Evolutionary conservation across 2,888 invertebrate species (phyloP), one percentile per base, ranked within the genome.

Genomic region (Smittia sp.): DNA sequence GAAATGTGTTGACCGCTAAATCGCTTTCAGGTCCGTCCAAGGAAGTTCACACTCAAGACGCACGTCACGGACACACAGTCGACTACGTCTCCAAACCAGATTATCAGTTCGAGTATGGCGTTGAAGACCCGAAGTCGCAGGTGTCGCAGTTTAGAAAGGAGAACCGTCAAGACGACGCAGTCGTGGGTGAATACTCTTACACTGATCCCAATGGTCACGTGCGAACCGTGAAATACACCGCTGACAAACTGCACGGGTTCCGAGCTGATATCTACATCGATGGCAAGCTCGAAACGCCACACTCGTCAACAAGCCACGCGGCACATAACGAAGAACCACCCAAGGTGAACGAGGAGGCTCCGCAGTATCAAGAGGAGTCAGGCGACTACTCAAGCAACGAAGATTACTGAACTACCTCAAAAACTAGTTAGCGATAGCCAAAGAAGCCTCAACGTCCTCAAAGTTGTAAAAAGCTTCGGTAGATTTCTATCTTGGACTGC

Each of bases 61-160:
- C 85, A 74, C 84, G 84, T 9, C 84, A 84, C 76, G 80, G 85
- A 79, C 86, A 86, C 79, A 84, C 85, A 70, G 84, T 89, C 66
- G 90, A 90, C 80, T 90, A 88, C 80, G 85, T 89, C 80, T 90
- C 90, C 1, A 88, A 88, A 79, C 91, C 91, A 15, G 90, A 90
- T 80, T 92, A 92, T 79, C 85, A 86, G 52, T 92, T 90, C 81
- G 86, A 89, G 0, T 92, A 91, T 78, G 91, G 91, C 68, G 89
- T 92, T 39, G 88, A 90, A 77, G 91, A 92, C 81, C 89, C 89
- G 3, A 84, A 86, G 76, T 88, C 88, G 22, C 89, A 90, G 73
- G 90, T 91, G 80, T 86, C 86, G 74, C 91, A 92, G 81, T 87
- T 87, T 78, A 90, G 90, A 77, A 86, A 89, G 76, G 91, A 92